A percentile compares a stretch with the other conserved stretches of the same genome.
phyloP scores from a whole-genome alignment of 1,140 invertebrate species.

The Drosophila murphyi region DNA sequence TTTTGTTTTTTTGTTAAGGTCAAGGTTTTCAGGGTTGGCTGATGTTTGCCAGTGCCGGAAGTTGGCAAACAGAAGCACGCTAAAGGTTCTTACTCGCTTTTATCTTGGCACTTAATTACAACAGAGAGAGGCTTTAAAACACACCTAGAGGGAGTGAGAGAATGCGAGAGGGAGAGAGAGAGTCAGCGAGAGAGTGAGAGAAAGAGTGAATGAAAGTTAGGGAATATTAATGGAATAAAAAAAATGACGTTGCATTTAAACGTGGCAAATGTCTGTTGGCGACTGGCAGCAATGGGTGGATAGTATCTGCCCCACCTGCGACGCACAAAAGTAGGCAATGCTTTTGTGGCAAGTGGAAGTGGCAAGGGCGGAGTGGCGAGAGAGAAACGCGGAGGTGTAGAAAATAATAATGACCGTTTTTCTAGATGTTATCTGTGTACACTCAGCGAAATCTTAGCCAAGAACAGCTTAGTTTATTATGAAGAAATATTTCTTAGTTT shows the following conservation, averaged over 20 bases:
- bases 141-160: background rate
- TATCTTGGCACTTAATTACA: conserved; percentile 72
- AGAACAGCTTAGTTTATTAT: no score
- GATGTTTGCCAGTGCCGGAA: conserved; percentile 18
- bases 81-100: conserved; percentile 47
- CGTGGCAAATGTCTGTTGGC: conserved; percentile 16
- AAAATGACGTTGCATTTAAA: conserved; percentile 15
- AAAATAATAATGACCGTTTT: conserved; percentile 55
- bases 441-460: no score
- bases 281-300: no score
- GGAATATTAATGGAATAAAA: background rate
- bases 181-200: background rate
- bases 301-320: conserved; percentile 17
- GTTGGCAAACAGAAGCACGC: conserved; percentile 26
- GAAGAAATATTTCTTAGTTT: no score
- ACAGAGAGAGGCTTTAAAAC: conserved; percentile 12
- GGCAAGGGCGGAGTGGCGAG: no score
- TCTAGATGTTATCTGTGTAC: conserved; percentile 32
- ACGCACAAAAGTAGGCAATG: conserved; percentile 49
- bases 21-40: conserved; percentile 49
- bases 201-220: conserved; percentile 34
- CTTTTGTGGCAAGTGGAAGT: background rate
- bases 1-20: conserved; percentile 40
- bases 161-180: conserved; percentile 1
- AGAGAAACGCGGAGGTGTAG: background rate